phyloP scores from a whole-genome alignment of 1,140 invertebrate species.

The Procambarus virginalis region DNA sequence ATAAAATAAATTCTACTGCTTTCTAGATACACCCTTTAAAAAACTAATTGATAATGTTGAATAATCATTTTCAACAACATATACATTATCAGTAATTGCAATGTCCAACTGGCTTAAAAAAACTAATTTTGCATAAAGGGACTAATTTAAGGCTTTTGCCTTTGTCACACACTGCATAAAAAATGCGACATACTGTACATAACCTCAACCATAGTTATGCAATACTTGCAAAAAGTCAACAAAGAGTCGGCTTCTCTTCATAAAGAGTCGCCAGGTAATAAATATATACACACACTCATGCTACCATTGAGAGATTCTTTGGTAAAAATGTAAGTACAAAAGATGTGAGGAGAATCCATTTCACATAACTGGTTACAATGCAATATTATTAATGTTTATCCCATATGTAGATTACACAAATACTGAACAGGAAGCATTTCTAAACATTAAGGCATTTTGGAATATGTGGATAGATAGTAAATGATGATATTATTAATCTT shows the following conservation, averaged over 20 bases:
- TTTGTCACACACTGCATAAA: neutral
- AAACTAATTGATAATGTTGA: neutral
- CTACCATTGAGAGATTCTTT: slow-evolving; percentile 45
- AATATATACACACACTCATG: slow-evolving; percentile 32
- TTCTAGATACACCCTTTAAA: neutral
- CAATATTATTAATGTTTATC: neutral
- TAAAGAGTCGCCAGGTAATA: neutral
- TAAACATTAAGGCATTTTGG: slow-evolving; percentile 50
- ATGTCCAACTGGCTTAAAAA: neutral
- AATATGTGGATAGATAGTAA: slow-evolving; percentile 10
- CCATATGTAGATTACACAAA: slow-evolving; percentile 17
- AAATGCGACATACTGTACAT: neutral
- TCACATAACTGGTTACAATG: slow-evolving; percentile 25
- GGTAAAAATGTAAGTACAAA: slow-evolving; percentile 64
- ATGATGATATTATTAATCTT: slow-evolving; percentile 4
- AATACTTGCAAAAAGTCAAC: neutral
- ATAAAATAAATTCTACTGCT: neutral
- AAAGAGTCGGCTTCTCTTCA: neutral
- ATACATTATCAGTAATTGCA: neutral
- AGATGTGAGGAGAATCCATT: slow-evolving; percentile 42
- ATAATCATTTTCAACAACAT: neutral
- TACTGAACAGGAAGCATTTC: slow-evolving; percentile 50
- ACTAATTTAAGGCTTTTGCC: neutral
- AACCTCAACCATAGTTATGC: neutral
- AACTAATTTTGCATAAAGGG: neutral